Evolutionary conservation across 2,113 vertebrate genomes (phyloP).

Genomic region (Ceratotherium simum): DNA sequence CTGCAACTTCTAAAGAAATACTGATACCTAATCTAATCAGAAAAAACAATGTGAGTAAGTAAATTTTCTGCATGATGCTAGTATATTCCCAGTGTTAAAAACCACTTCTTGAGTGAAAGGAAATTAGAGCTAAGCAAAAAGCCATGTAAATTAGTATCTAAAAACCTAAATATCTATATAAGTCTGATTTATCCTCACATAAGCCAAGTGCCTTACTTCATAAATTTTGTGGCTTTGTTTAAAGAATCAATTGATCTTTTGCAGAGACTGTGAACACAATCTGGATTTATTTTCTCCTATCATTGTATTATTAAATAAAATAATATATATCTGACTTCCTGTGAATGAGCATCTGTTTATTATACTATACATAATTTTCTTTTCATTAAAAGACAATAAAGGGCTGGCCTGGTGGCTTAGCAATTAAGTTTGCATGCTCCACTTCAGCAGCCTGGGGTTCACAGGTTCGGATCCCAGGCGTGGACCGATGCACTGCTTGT

Average conservation of each 20-base stretch:
- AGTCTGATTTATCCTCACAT: not conserved
- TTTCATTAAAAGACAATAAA: not conserved
- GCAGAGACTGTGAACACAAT: not conserved
- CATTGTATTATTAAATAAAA: not conserved
- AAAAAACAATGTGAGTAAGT: not conserved
- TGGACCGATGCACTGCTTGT: too few relatives aligned
- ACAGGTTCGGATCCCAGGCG: too few relatives aligned
- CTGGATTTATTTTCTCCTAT: not conserved
- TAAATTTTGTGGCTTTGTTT: not conserved
- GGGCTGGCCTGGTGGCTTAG: too few relatives aligned
- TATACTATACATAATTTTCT: not conserved
- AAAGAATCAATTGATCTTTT: not conserved
- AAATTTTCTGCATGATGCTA: not conserved
- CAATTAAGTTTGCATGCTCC: too few relatives aligned
- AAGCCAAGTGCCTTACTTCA: accelerated
- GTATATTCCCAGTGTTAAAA: not conserved
- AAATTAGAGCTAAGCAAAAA: not conserved
- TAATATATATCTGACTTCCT: not conserved
- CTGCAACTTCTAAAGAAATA: not conserved
- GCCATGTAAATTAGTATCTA: not conserved
- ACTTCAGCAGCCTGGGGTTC: too few relatives aligned
- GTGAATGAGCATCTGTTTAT: not conserved
- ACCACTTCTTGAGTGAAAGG: not conserved
- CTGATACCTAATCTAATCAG: not conserved
- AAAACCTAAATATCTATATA: not conserved